Base-by-base conservation (phyloP, 2,888 invertebrate species). In the Drosophila atripex region DNA sequence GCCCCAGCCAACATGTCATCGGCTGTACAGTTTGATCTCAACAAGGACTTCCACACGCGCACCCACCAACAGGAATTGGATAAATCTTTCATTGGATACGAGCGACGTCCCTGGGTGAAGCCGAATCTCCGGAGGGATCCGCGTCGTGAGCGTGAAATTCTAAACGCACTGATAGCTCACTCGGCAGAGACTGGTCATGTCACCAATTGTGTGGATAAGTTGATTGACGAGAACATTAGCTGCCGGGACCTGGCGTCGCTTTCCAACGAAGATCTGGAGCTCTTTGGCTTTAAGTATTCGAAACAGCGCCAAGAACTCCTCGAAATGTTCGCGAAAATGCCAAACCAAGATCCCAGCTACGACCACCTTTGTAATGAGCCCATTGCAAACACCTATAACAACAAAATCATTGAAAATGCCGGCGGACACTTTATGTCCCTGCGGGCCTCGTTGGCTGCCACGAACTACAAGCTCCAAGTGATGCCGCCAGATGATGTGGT, bases 391-490 rank as follows among this genome's bases (percentile, higher is more conserved):
- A 25, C 25, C 2, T 90, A 83, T 23, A 91, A 91, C 66, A 74
- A 84, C 28, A 71, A 86, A 30, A 91, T 91, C 8, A 16, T 91
- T 8, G 74, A 73, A 11, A 88, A 83, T 41, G 86, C 89, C 0
- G 71, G 77, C 3, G 71, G 71, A 5, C 91, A 91, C 51, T 70
- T 91, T 6, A 80, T 86, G 43, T 78, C 80, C 8, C 76, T 91
- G 80, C 86, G 88, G 12, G 88, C 89, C 3, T 87, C 91, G 0
- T 32, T 91, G 30, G 78, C 89, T 0, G 89, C 87, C 14, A 89
- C 91, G 16, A 88, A 91, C 50, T 89, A 91, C 49, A 91, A 91
- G 73, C 64, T 91, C 23, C 78, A 88, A 56, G 73, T 91, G 8
- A 79, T 78, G 71, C 89, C 89, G 4, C 84, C 90, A 0, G 89